phyloP scores from a whole-genome alignment of 1,140 invertebrate genomes.

The Oncopodura yosiiana region DNA sequence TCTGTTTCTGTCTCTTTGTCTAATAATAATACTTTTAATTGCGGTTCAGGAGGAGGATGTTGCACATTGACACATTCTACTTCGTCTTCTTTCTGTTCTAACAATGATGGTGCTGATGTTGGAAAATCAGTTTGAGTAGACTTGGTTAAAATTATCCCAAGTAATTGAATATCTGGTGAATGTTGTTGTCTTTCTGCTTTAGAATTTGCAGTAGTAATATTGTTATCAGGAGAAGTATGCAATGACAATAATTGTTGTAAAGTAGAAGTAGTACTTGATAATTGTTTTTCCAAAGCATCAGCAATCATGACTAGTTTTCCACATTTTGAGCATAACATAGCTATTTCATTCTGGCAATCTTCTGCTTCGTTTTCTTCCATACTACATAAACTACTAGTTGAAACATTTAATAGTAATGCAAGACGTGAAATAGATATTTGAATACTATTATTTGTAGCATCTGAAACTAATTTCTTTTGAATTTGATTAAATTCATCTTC shows the following conservation, averaged over 20 bases:
- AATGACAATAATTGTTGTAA: background rate
- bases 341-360: background rate
- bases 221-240: background rate
- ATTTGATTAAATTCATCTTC: conserved; percentile 27
- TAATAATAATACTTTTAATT: background rate
- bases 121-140: background rate
- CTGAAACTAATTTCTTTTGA: conserved; percentile 3
- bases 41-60: background rate
- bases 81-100: background rate
- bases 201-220: background rate
- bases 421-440: conserved; percentile 3
- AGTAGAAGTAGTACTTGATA: background rate
- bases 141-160: background rate
- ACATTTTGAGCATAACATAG: conserved; percentile 18
- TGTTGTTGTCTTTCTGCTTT: background rate
- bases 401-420: conserved; percentile 4
- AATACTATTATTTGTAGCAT: background rate
- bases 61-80: background rate
- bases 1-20: background rate
- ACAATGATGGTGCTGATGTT: background rate
- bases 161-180: background rate
- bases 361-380: no score
- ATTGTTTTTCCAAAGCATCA: conserved; percentile 26
- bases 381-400: background rate
- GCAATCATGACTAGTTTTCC: conserved; percentile 11